These are phyloP conservation scores for Ceyx cyanopectus DNA, from an alignment of 2,113 vertebrate species.

Conservation along the genomic window DNA sequence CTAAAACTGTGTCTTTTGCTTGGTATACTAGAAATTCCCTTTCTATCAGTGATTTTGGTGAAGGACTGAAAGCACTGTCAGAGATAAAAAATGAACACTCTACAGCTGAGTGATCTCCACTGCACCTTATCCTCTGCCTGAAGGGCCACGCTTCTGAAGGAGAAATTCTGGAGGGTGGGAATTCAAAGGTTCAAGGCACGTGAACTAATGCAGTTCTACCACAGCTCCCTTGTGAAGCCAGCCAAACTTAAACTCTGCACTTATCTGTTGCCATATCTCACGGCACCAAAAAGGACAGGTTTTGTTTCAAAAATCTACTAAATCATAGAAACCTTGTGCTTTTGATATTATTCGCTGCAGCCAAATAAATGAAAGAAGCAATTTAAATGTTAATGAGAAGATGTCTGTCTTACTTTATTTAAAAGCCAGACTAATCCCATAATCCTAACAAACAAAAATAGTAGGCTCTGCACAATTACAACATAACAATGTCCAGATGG, in stretches of 20 bases:
- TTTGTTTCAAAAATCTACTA: constrained; percentile 44
- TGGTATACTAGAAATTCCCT: neutral
- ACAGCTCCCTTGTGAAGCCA: neutral
- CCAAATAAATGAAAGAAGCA: constrained; percentile 72
- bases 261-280: neutral
- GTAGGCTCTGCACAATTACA: constrained; percentile 35
- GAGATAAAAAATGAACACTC: neutral
- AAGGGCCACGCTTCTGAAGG: neutral
- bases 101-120: neutral
- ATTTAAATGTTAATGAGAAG: constrained; percentile 83
- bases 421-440: constrained; percentile 68
- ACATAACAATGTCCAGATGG: constrained; percentile 52
- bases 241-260: neutral
- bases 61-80: neutral
- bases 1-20: neutral
- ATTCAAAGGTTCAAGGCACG: neutral
- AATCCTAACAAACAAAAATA: constrained; percentile 71
- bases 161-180: neutral
- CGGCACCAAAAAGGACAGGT: neutral
- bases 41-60: neutral
- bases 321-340: neutral
- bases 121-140: neutral
- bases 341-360: constrained; percentile 17
- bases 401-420: constrained; percentile 69
- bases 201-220: neutral